Percentiles rank a stretch among this genome's conserved stretches.
phyloP scores from a whole-genome alignment of 2,888 invertebrate species.

The Eretmocerus hayati region DNA sequence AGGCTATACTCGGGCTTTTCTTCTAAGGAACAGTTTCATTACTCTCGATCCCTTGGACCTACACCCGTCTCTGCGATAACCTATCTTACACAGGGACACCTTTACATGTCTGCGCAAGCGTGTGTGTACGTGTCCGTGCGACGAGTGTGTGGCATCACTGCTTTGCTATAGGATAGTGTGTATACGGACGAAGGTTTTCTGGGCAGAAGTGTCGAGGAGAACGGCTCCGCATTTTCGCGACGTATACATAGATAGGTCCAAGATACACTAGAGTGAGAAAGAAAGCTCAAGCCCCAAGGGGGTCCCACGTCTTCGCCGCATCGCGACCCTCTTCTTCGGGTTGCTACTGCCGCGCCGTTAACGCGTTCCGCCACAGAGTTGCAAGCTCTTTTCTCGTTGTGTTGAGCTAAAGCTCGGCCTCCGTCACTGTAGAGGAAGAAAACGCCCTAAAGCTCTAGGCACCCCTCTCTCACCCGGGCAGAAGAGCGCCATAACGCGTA shows the following conservation, averaged over 20 bases:
- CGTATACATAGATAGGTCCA: conserved; percentile 24
- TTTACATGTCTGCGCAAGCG: neutral
- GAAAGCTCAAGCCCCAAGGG: conserved; percentile 29
- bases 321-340: conserved; percentile 19
- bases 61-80: neutral
- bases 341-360: no score
- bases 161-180: no score
- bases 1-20: conserved; percentile 22
- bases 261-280: conserved; percentile 23
- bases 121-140: conserved; percentile 1
- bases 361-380: no score
- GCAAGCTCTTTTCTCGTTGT: no score
- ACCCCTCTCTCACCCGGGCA: neutral
- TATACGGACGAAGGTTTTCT: neutral
- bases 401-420: no score
- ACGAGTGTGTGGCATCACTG: no score
- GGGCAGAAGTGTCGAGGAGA: conserved; percentile 21
- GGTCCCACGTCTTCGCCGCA: conserved; percentile 21
- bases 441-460: conserved; percentile 17
- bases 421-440: conserved; percentile 19
- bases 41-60: conserved; percentile 37
- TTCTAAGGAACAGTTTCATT: conserved; percentile 44
- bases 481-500: neutral
- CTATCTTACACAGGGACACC: no score
- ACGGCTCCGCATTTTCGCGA: conserved; percentile 31